These are phyloP conservation scores for Helogale parvula DNA, from an alignment of 2,113 vertebrate genomes.

Conservation along the genomic window DNA sequence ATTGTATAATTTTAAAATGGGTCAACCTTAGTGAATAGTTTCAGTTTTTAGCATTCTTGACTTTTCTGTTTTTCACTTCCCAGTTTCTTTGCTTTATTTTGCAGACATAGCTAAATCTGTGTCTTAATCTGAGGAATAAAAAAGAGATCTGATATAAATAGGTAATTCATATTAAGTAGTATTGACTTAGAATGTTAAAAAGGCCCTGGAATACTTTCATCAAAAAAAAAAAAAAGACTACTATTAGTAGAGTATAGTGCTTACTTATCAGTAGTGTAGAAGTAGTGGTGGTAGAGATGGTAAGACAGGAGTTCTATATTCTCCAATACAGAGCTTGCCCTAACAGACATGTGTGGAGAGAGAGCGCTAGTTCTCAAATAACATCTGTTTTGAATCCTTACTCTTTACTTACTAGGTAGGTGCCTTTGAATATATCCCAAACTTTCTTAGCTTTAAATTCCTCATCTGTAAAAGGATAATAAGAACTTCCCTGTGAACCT, in stretches of 20 bases:
- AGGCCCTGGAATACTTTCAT: neutral
- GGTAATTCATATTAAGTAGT: neutral
- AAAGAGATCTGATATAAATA: conserved; percentile 17
- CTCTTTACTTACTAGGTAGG: neutral
- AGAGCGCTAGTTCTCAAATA: neutral
- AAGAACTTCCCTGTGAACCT: neutral
- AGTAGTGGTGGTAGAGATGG: neutral
- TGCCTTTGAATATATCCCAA: neutral
- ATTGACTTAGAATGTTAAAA: conserved; percentile 31
- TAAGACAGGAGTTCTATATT: neutral
- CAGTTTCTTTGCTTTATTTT: neutral
- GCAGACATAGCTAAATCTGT: neutral
- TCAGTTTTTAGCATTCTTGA: neutral
- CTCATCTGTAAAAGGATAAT: neutral
- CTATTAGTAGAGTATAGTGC: neutral
- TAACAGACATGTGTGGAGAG: neutral
- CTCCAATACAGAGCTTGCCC: neutral
- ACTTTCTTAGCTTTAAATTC: conserved; percentile 38
- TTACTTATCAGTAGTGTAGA: neutral
- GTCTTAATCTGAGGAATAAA: neutral
- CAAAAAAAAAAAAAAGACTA: neutral
- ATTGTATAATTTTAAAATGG: neutral
- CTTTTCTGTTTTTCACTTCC: neutral
- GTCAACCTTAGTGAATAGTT: neutral
- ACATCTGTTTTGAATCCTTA: neutral